Conservation (phyloP, 92 coral and sea anemone genomes). For the Montipora capitata region DNA sequence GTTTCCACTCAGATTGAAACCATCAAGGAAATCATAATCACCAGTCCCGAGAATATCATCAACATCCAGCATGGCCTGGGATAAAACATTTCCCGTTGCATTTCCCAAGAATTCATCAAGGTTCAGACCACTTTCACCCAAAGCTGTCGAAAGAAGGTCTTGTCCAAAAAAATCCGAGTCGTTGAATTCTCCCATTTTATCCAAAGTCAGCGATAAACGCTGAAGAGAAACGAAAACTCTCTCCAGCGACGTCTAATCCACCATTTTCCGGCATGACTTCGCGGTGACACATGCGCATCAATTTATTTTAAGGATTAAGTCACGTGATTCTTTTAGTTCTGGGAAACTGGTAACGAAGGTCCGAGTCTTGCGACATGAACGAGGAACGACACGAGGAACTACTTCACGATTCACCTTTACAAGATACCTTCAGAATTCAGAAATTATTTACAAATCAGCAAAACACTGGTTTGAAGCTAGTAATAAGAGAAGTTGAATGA, state of each 20-base stretch:
- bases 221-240: constrained; percentile 71
- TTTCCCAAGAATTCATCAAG: constrained; percentile 78
- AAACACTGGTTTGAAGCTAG: too few relatives aligned
- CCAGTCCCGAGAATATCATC: constrained; percentile 7
- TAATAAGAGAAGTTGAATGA: too few relatives aligned
- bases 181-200: constrained; percentile 68
- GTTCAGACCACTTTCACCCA: constrained; percentile 90
- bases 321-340: constrained; percentile 4
- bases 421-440: too few relatives aligned
- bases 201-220: constrained; percentile 85
- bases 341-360: not conserved
- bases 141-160: constrained; percentile 90
- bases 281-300: constrained; percentile 52
- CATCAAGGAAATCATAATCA: constrained; percentile 49
- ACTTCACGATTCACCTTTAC: too few relatives aligned
- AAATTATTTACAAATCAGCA: too few relatives aligned
- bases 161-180: constrained; percentile 31
- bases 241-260: constrained; percentile 41
- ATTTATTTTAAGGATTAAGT: not conserved
- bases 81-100: constrained; percentile 72
- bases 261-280: constrained; percentile 69
- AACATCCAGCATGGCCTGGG: constrained; percentile 58
- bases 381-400: too few relatives aligned
- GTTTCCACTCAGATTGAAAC: constrained; percentile 31
- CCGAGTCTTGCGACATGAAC: too few relatives aligned